Evolutionary conservation across 2,888 invertebrate genomes (phyloP).

Genomic region (Tenthredo amoena): DNA sequence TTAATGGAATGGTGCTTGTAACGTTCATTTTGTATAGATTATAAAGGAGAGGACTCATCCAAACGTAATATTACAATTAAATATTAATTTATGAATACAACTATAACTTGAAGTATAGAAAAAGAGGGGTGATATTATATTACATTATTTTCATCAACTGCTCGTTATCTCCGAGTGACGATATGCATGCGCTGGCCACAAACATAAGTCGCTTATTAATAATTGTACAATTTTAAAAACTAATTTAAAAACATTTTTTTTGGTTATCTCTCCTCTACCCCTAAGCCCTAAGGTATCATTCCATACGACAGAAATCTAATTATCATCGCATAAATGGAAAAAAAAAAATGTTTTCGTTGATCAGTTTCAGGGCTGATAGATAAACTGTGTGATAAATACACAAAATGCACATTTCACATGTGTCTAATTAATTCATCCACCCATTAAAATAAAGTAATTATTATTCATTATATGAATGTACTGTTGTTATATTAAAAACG

Average conservation of each 20-base stretch:
- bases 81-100: constrained; percentile 8
- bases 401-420: not conserved
- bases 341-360: not conserved
- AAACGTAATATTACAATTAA: not conserved
- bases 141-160: constrained; percentile 13
- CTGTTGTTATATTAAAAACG: constrained; percentile 24
- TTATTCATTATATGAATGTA: constrained; percentile 30
- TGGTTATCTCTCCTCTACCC: not conserved
- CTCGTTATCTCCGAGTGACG: constrained; percentile 27
- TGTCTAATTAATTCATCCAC: not conserved
- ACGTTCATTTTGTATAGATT: constrained; percentile 28
- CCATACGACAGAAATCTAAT: constrained; percentile 23
- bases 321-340: constrained; percentile 11
- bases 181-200: constrained; percentile 52
- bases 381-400: constrained; percentile 13
- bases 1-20: constrained; percentile 48
- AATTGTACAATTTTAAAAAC: constrained; percentile 39
- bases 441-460: constrained; percentile 18
- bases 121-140: not conserved
- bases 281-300: constrained; percentile 43
- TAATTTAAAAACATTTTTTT: constrained; percentile 16
- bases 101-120: not conserved
- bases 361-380: not conserved
- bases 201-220: constrained; percentile 49
- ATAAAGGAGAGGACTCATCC: constrained; percentile 8